These are phyloP conservation scores for Scolanthus callimorphus DNA, from an alignment of 92 coral and sea anemone genomes.

Conservation along the genomic window DNA sequence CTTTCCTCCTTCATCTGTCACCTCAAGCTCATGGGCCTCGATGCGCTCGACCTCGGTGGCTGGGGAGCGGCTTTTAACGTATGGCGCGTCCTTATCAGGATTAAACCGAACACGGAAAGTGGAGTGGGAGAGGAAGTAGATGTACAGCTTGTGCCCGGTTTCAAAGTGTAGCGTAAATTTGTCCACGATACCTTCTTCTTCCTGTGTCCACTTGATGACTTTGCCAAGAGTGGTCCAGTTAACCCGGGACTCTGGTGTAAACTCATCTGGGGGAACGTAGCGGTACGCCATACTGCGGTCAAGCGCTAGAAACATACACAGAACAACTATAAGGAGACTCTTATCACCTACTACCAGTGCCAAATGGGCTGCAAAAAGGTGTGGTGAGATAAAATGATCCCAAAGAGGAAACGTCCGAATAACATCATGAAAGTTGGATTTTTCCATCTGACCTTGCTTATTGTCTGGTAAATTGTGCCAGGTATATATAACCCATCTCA, in stretches of 20 bases:
- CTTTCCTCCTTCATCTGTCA: conserved; percentile 27
- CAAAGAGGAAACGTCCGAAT: no score
- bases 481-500: no score
- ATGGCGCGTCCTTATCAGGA: conserved; percentile 59
- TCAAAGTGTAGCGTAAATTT: conserved; percentile 53
- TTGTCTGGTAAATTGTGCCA: no score
- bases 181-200: conserved; percentile 67
- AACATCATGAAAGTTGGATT: no score
- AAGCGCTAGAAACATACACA: no score
- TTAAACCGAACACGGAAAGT: conserved; percentile 73
- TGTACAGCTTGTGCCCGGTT: conserved; percentile 58
- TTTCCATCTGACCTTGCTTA: no score
- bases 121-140: conserved; percentile 59
- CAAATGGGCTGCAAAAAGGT: no score
- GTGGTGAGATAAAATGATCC: no score
- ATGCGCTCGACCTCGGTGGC: conserved; percentile 75
- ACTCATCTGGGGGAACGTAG: conserved; percentile 71
- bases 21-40: conserved; percentile 50
- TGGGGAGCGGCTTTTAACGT: conserved; percentile 68
- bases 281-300: no score
- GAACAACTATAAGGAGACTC: background rate
- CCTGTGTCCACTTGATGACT: conserved; percentile 59
- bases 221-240: conserved; percentile 50
- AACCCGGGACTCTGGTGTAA: conserved; percentile 68
- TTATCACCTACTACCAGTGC: no score